Evolutionary conservation across 2,888 invertebrate genomes (phyloP).

Genomic region (Laspeyria flexula): DNA sequence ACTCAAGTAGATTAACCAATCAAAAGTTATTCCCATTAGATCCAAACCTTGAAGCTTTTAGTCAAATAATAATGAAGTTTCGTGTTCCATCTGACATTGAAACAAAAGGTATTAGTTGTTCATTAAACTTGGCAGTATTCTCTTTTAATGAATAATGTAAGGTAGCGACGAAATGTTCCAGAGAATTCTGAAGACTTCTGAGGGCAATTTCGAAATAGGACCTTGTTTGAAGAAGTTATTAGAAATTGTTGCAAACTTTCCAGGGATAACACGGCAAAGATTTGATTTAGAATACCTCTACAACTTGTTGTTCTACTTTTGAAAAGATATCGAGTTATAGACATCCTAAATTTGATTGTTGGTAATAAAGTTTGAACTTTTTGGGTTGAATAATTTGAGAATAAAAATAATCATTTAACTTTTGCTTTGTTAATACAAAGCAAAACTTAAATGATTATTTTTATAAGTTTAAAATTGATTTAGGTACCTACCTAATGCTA

Average conservation of each 20-base stretch:
- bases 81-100: slow-evolving; percentile 21
- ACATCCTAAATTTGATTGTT: no score
- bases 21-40: no score
- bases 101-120: slow-evolving; percentile 20
- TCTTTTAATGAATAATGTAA: slow-evolving; percentile 10
- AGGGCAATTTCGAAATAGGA: neutral
- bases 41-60: no score
- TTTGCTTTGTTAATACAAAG: no score
- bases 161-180: neutral
- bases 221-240: neutral
- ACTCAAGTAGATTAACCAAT: no score
- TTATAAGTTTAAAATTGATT: no score
- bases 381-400: no score
- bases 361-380: no score
- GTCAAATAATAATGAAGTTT: slow-evolving; percentile 12
- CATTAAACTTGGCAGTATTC: slow-evolving; percentile 9
- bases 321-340: no score
- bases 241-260: neutral
- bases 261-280: neutral
- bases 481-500: no score
- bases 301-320: neutral
- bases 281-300: neutral
- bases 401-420: no score
- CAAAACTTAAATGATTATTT: no score
- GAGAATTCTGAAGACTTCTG: neutral